phyloP scores from a whole-genome alignment of 2,113 vertebrate species.

The Brachypteracias leptosomus region DNA sequence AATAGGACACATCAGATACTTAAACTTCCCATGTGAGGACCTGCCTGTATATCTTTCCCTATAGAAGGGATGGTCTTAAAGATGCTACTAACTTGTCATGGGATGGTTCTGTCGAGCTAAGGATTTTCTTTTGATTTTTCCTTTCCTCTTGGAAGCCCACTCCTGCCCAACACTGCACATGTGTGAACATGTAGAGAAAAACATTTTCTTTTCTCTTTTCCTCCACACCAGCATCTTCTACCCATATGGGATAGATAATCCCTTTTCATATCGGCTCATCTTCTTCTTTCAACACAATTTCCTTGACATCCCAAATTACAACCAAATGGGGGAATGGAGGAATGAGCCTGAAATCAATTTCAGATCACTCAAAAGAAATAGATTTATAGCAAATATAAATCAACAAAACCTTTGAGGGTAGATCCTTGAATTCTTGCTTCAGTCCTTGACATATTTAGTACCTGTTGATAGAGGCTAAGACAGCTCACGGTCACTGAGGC shows the following conservation, averaged over 20 bases:
- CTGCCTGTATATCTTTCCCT: background rate
- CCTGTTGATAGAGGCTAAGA: slow-evolving; percentile 24
- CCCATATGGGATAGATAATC: slow-evolving; percentile 50
- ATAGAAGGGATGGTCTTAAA: background rate
- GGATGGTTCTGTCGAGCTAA: background rate
- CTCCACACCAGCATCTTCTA: slow-evolving; percentile 26
- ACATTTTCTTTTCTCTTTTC: slow-evolving; percentile 27
- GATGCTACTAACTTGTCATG: background rate
- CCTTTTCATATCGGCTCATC: slow-evolving; percentile 16
- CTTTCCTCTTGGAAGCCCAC: background rate
- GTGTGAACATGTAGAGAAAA: slow-evolving; percentile 43
- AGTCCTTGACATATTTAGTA: background rate
- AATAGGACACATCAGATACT: background rate
- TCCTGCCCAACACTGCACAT: background rate
- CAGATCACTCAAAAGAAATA: background rate
- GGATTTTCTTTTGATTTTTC: background rate
- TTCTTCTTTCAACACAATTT: slow-evolving; percentile 30
- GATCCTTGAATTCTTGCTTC: slow-evolving; percentile 11
- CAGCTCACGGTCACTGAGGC: background rate
- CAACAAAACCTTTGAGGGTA: slow-evolving; percentile 36
- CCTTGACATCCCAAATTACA: slow-evolving; percentile 58
- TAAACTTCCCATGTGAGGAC: background rate
- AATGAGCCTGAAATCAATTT: slow-evolving; percentile 47
- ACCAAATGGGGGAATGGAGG: slow-evolving; percentile 21
- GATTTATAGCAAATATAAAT: slow-evolving; percentile 43